Evolutionary conservation across 2,888 invertebrate species (phyloP), one percentile per base, ranked within the genome.

Genomic region (Vesta saturnalis): DNA sequence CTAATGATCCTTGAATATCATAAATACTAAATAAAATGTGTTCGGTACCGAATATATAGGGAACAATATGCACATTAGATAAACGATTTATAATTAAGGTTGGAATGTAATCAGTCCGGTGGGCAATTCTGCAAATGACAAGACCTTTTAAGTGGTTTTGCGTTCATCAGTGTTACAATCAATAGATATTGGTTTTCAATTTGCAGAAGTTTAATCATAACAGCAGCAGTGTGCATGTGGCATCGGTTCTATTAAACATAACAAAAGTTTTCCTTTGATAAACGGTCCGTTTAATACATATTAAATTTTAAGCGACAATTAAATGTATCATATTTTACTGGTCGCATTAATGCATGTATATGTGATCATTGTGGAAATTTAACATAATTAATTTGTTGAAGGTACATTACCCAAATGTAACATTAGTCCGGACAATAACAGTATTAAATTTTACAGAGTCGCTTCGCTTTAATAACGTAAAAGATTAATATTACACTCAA

Each of bases 121-220:
- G 62, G 58, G 57, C 52, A 61, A 71, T 68, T 60, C 57, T 57
- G 56, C 47, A 57, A 68, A 68, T 68, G 60, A 60, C 60, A 46
- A 60, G 57, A 47, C 54, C 64, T 68, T 68, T 47, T 64, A 69
- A 69, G 55, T 64, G 60, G 70, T 65, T 68, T 65, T 69, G 70
- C 67, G 60, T 72, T 70, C 61, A 60, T 65, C 62, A 59, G 52
- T 58, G 63, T 35, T 55, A 59, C 55, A 64, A 68, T 68, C 68
- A 56, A 68, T 68, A 64, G 73, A 70, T 78, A 78, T 78, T 73
- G 77, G 77, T 75, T 78, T 78, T 77, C 77, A 77, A 78, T 79
- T 79, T 77, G 73, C 72, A 72, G 71, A 73, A 72, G 73, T 77
- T 77, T 77, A 78, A 78, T 78, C 77, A 77, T 77, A 68, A 68